Evolutionary conservation across 2,797 vertebrate genomes (phyloP), one percentile per base, ranked within the genome.

Genomic region (Notamacropus eugenii): DNA sequence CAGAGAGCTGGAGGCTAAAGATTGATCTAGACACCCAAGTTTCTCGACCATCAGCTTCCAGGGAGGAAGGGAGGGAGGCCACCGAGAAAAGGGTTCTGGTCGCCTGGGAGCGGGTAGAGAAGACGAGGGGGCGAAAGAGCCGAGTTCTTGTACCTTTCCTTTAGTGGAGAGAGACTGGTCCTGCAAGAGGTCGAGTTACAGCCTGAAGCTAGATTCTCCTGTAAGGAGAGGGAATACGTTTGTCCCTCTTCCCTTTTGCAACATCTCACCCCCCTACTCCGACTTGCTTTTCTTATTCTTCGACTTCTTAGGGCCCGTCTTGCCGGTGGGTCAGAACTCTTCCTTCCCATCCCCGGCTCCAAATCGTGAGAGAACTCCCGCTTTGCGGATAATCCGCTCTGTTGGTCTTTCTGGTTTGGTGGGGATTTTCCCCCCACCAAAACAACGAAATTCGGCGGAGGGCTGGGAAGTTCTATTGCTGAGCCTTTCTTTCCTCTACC

Each of bases 341-440:
- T 3, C 92, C 94, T 56, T 93, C 94, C 54, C 95, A 62, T 93
- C 55, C 55, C 14, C 19, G 31, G 74, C 90, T 92, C 91, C 96
- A n/a, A 40, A 74, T n/a, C 19, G 5, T 46, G n/a, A 24, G 67
- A 74, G n/a, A 28, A 2, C 5, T 34, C 40, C 40, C 2, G 24
- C 19, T 55, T 92, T 24, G 55, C 55, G 91, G 91, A 56, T 55
- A 92, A 92, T 56, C 91, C 55, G n/a, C 22, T 40, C 55, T 56
- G 55, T 40, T 40, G 91, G 22, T 1, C 90, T 54, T 34, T 55
- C 50, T 14, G 16, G 13, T 27, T 55, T 55, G 31, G 31, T 31
- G 55, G 55, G 54, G 1, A 12, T 55, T 55, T 19, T 55, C 3
- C 55, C 0, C 14, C 29, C 74, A 46, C 46, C 40, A 5, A 13